These are phyloP conservation scores for Labrus mixtus DNA, from an alignment of 2,113 vertebrate genomes.

Conservation along the genomic window DNA sequence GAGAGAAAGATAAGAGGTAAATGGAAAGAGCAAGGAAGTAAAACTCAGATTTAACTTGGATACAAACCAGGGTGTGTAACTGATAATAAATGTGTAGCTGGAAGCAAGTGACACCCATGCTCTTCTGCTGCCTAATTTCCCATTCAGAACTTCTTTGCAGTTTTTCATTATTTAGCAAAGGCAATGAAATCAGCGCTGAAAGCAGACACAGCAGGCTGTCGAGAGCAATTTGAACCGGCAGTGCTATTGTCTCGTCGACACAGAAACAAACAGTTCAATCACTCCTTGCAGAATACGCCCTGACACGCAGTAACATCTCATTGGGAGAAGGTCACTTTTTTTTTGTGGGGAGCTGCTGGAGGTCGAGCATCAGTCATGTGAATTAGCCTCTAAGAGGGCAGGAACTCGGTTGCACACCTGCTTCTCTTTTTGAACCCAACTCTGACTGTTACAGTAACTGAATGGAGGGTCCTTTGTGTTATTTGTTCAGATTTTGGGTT, in stretches of 20 bases:
- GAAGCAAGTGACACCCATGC: conserved; percentile 30
- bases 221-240: conserved; percentile 47
- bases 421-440: conserved; percentile 57
- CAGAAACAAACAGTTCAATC: conserved; percentile 79
- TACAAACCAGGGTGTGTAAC: conserved; percentile 45
- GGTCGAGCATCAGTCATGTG: conserved; percentile 75
- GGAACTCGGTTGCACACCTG: conserved; percentile 58
- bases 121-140: conserved; percentile 56
- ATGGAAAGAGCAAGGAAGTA: conserved; percentile 28
- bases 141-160: conserved; percentile 60
- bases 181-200: conserved; percentile 38
- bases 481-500: conserved; percentile 46
- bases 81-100: conserved; percentile 49
- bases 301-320: conserved; percentile 72
- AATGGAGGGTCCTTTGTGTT: conserved; percentile 42
- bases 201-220: conserved; percentile 62
- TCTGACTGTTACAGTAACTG: conserved; percentile 39
- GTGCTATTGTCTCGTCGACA: conserved; percentile 61
- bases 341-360: conserved; percentile 67
- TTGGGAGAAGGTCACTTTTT: conserved; percentile 72
- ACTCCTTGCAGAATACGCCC: conserved; percentile 66
- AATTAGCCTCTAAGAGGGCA: conserved; percentile 69
- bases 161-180: conserved; percentile 63
- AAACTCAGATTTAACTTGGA: conserved; percentile 64
- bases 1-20: conserved; percentile 11